These are phyloP conservation scores for Andricus curvator DNA, from an alignment of 2,888 invertebrate species.

Conservation along the genomic window DNA sequence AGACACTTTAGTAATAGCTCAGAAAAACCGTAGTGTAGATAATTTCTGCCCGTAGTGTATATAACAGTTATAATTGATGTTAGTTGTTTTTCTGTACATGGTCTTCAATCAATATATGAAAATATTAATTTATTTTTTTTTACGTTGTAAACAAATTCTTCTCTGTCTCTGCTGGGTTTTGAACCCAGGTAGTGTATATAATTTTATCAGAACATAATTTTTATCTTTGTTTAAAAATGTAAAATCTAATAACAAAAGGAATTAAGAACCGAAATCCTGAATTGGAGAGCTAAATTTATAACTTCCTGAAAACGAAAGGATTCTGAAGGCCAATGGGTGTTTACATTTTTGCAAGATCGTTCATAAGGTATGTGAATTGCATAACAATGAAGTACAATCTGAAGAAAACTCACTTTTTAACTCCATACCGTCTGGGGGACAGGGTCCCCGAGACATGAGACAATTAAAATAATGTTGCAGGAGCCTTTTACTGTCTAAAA, in stretches of 20 bases:
- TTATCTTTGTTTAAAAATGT: not conserved
- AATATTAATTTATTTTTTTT: too few relatives aligned
- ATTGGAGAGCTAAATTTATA: not conserved
- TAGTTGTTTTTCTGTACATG: too few relatives aligned
- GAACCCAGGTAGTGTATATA: too few relatives aligned
- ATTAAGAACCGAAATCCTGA: not conserved
- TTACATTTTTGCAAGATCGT: not conserved
- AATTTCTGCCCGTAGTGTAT: too few relatives aligned
- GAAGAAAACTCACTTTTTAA: constrained; percentile 84
- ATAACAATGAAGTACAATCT: not conserved
- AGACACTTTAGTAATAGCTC: too few relatives aligned
- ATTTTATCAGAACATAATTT: too few relatives aligned
- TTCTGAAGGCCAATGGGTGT: not conserved
- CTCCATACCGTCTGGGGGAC: constrained; percentile 86
- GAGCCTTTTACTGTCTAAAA: constrained; percentile 84
- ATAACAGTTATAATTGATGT: too few relatives aligned
- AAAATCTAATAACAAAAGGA: not conserved
- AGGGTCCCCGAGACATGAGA: constrained; percentile 83
- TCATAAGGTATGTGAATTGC: not conserved
- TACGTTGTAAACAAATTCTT: too few relatives aligned
- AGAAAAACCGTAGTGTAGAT: too few relatives aligned
- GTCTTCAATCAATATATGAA: too few relatives aligned
- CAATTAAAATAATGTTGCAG: constrained; percentile 87
- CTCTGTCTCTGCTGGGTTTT: too few relatives aligned
- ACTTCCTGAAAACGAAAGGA: constrained; percentile 2